phyloP scores from a whole-genome alignment of 2,888 invertebrate genomes.

The Gari tellinella region DNA sequence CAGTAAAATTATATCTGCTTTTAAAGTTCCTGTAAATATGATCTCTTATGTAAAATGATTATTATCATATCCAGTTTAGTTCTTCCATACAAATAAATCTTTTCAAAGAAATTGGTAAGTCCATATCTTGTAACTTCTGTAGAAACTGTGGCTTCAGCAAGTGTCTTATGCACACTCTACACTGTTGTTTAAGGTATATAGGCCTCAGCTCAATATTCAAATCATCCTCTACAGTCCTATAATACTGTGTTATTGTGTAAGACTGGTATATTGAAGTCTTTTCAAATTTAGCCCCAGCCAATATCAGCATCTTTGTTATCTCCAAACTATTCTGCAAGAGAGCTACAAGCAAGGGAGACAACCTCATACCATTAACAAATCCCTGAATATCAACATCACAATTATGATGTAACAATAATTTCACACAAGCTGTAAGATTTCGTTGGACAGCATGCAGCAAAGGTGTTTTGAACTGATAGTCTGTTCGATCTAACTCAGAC shows the following conservation, averaged over 20 bases:
- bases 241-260: constrained; percentile 61
- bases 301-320: constrained; percentile 64
- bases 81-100: constrained; percentile 60
- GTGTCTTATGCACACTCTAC: constrained; percentile 65
- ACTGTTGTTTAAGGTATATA: constrained; percentile 67
- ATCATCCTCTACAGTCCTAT: constrained; percentile 61
- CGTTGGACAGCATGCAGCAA: constrained; percentile 65
- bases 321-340: constrained; percentile 65
- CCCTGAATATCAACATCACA: constrained; percentile 65
- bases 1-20: too few species aligned
- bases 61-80: constrained; percentile 26
- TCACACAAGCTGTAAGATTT: constrained; percentile 51
- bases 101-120: constrained; percentile 57
- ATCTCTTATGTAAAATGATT: too few species aligned
- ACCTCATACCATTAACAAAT: constrained; percentile 61
- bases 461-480: constrained; percentile 66
- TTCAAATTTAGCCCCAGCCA: constrained; percentile 69
- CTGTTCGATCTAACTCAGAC: constrained; percentile 61
- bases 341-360: constrained; percentile 67
- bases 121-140: constrained; percentile 59
- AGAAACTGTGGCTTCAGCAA: constrained; percentile 68
- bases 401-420: constrained; percentile 62
- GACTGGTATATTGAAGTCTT: constrained; percentile 63
- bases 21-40: too few species aligned
- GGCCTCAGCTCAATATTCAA: constrained; percentile 67